Conservation (phyloP, 2,888 invertebrate species). For the Oligia strigilis region DNA sequence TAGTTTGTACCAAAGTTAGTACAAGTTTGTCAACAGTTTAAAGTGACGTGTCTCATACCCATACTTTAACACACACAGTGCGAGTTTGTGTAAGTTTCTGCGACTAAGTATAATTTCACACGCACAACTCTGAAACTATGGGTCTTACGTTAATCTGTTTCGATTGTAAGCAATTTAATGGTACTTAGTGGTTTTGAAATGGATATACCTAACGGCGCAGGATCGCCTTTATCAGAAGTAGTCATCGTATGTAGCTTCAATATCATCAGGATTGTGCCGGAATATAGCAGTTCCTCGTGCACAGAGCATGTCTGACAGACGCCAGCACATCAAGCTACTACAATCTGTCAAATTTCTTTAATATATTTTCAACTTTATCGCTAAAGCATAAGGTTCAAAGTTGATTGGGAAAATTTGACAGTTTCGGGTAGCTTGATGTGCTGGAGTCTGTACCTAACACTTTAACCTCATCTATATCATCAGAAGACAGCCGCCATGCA, state of each 20-base stretch:
- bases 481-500: not conserved
- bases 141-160: conserved; percentile 15
- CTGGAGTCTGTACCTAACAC: too few species aligned
- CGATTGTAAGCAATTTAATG: conserved; percentile 5
- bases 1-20: conserved; percentile 21
- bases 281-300: not conserved
- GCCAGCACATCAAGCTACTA: too few species aligned
- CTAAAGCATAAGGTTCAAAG: too few species aligned
- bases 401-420: too few species aligned
- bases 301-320: too few species aligned
- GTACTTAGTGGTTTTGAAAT: not conserved
- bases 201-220: not conserved
- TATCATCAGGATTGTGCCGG: not conserved
- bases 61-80: not conserved
- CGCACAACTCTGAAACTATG: conserved; percentile 20
- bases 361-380: too few species aligned
- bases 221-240: too few species aligned
- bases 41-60: conserved; percentile 22
- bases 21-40: conserved; percentile 40
- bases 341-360: too few species aligned
- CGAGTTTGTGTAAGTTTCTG: conserved; percentile 23
- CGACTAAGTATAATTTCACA: conserved; percentile 18
- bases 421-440: too few species aligned
- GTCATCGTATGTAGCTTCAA: too few species aligned
- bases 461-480: too few species aligned